Evolutionary conservation across 2,797 vertebrate species (phyloP).

Genomic region (Rhynchonycteris naso): DNA sequence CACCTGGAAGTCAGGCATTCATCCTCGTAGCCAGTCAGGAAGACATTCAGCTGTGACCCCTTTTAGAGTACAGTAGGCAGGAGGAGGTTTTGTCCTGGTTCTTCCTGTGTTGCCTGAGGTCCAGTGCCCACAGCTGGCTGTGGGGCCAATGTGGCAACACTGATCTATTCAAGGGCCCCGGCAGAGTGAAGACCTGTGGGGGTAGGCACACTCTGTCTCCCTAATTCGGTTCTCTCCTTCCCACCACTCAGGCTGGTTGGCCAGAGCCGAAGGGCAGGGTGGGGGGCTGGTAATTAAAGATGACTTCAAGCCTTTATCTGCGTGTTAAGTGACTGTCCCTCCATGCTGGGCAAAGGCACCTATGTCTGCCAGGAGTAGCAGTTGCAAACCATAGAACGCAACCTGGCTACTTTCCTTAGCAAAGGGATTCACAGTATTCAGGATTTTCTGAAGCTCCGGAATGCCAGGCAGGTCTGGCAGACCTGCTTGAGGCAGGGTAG

Average conservation of each 20-base stretch:
- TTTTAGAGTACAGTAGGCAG: neutral
- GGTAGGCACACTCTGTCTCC: neutral
- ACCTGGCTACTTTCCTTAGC: neutral
- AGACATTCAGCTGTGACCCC: rapidly evolving
- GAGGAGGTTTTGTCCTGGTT: neutral
- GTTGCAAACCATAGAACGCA: neutral
- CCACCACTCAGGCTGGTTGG: neutral
- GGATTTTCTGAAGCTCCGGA: neutral
- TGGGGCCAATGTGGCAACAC: rapidly evolving
- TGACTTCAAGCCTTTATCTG: neutral
- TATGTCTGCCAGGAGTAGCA: neutral
- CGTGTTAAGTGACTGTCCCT: neutral
- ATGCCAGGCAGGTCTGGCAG: neutral
- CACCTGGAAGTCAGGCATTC: neutral
- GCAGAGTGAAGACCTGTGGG: neutral
- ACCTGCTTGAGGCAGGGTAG: neutral
- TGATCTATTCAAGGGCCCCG: neutral
- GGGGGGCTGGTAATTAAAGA: neutral
- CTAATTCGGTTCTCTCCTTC: rapidly evolving
- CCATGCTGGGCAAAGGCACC: neutral
- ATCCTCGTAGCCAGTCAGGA: neutral
- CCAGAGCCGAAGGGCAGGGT: neutral
- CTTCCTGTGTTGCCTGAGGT: neutral
- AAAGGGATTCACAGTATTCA: neutral
- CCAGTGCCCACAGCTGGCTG: neutral